phyloP scores from a whole-genome alignment of 2,888 invertebrate genomes.

The Amaurobius ferox region DNA sequence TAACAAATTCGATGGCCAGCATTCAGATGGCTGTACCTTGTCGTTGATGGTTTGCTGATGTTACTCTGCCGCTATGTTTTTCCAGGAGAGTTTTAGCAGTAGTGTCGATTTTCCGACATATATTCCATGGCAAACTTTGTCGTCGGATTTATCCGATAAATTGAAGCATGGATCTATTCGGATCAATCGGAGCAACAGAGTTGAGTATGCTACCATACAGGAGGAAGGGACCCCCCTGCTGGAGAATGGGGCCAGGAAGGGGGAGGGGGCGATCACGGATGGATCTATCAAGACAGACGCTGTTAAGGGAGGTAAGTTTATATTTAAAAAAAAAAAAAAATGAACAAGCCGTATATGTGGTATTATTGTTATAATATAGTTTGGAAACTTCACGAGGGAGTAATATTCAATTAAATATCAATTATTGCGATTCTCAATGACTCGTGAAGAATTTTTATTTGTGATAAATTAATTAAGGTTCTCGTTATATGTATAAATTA shows the following conservation, averaged over 20 bases:
- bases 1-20: neutral
- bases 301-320: constrained; percentile 56
- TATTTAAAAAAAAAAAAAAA: too few species aligned
- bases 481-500: too few species aligned
- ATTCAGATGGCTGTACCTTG: neutral
- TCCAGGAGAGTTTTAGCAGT: constrained; percentile 73
- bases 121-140: constrained; percentile 75
- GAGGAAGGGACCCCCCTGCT: constrained; percentile 74
- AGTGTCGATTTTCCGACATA: constrained; percentile 74
- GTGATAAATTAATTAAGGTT: too few species aligned
- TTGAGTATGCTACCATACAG: constrained; percentile 74
- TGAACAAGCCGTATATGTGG: too few species aligned
- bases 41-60: neutral
- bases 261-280: constrained; percentile 32
- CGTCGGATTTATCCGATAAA: constrained; percentile 73
- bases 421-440: too few species aligned
- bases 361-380: too few species aligned
- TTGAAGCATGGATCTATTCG: constrained; percentile 73
- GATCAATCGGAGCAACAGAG: constrained; percentile 73
- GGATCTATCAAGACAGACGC: constrained; percentile 61
- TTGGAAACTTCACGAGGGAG: too few species aligned
- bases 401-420: too few species aligned
- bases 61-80: constrained; percentile 59
- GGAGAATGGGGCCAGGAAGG: constrained; percentile 58
- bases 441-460: too few species aligned